Conservation (phyloP, 2,888 invertebrate species). For the Gortyna flavago region DNA sequence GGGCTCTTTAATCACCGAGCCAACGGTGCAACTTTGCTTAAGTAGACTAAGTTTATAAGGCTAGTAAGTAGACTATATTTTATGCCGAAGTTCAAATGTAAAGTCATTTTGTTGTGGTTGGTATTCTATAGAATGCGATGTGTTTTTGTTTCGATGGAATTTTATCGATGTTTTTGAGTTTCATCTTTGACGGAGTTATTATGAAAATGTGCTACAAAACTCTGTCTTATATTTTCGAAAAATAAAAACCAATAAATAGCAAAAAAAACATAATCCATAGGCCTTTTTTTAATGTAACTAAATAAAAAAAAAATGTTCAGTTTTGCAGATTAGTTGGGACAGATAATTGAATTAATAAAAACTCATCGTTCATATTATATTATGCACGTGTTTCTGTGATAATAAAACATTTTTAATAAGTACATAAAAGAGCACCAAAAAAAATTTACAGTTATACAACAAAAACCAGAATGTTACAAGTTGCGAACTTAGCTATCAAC, state of each 20-base stretch:
- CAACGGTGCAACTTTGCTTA: constrained; percentile 48
- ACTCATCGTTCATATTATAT: background rate
- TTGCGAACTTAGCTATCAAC: constrained; percentile 13
- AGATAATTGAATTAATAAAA: background rate
- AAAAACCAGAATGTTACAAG: background rate
- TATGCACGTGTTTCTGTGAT: no score
- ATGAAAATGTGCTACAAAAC: background rate
- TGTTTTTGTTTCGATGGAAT: background rate
- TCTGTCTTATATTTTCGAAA: background rate
- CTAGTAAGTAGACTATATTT: constrained; percentile 28
- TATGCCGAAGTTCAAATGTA: constrained; percentile 24
- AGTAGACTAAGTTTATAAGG: constrained; percentile 50
- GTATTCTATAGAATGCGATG: background rate
- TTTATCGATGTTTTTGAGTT: background rate
- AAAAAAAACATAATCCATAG: background rate
- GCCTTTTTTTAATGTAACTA: no score
- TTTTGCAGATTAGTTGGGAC: background rate
- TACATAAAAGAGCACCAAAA: background rate
- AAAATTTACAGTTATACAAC: background rate
- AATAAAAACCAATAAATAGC: background rate
- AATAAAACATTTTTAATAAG: no score
- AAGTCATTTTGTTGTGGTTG: background rate
- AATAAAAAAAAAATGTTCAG: no score
- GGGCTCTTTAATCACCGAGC: constrained; percentile 60
- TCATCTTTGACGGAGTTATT: background rate